A percentile compares a stretch with the other conserved stretches of the same genome.
These are phyloP conservation scores for Hemaris fuciformis DNA, from an alignment of 2,888 invertebrate genomes.

Conservation along the genomic window DNA sequence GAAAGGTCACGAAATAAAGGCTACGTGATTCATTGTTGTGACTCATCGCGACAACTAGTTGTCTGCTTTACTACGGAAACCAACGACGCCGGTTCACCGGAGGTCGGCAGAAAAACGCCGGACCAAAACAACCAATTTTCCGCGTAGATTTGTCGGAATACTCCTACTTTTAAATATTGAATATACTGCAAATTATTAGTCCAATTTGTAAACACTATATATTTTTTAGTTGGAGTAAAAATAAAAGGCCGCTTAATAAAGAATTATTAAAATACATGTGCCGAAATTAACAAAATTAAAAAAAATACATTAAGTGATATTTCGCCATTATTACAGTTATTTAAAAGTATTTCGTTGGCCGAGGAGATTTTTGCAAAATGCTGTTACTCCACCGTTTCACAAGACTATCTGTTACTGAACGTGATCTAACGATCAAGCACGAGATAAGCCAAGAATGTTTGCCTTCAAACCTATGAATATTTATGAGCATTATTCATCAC, in stretches of 20 bases:
- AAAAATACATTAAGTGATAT: neutral
- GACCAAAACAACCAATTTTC: neutral
- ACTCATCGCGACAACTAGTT: constrained; percentile 32
- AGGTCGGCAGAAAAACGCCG: neutral
- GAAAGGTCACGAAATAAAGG: constrained; percentile 39
- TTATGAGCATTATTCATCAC: neutral
- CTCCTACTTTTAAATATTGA: no score
- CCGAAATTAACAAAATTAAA: neutral
- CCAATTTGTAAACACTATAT: no score
- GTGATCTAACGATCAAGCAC: neutral
- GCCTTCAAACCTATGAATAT: neutral
- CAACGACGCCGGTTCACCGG: neutral
- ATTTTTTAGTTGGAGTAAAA: no score
- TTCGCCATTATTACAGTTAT: neutral
- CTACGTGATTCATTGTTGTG: constrained; percentile 39
- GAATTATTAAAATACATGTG: no score
- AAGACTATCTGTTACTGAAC: neutral
- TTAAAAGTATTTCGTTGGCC: neutral
- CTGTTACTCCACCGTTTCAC: neutral
- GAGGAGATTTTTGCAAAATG: neutral
- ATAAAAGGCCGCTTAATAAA: no score
- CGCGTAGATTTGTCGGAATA: neutral
- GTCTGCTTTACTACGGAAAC: constrained; percentile 18
- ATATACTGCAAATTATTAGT: no score
- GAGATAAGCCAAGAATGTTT: constrained; percentile 2